Conservation (phyloP, 92 coral and sea anemone species). For the Epizoanthus fatuus region DNA sequence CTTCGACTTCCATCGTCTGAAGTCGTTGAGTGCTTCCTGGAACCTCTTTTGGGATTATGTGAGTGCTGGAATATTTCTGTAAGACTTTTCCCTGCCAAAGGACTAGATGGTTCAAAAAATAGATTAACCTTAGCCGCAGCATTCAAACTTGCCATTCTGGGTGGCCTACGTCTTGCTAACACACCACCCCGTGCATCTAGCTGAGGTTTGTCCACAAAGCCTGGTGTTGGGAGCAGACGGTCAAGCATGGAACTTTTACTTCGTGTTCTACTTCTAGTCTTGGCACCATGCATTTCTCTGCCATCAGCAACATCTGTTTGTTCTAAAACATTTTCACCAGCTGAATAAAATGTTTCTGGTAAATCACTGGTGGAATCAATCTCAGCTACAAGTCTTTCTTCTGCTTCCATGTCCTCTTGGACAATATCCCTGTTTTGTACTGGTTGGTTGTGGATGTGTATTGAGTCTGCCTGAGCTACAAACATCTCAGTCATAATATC, state of each 20-base stretch:
- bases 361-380: constrained; percentile 19
- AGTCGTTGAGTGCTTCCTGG: constrained; percentile 45
- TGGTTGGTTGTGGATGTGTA: not conserved
- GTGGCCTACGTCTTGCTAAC: constrained; percentile 89
- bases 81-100: constrained; percentile 92
- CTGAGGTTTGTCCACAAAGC: constrained; percentile 95
- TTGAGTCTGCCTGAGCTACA: constrained; percentile 18
- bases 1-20: constrained; percentile 54
- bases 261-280: constrained; percentile 77
- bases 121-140: constrained; percentile 98
- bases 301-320: constrained; percentile 37
- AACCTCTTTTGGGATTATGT: constrained; percentile 52
- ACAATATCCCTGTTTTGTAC: constrained; percentile 18
- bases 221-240: constrained; percentile 97
- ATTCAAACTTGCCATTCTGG: constrained; percentile 97
- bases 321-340: constrained; percentile 56
- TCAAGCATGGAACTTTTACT: constrained; percentile 81
- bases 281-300: constrained; percentile 32
- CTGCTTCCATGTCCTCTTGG: constrained; percentile 45
- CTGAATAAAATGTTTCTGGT: constrained; percentile 37
- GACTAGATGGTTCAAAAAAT: constrained; percentile 97
- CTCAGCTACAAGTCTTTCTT: constrained; percentile 45
- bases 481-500: not conserved
- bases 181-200: constrained; percentile 80
- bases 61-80: constrained; percentile 90